A percentile compares a stretch with the other conserved stretches of the same genome.
Conservation (phyloP, 2,113 vertebrate genomes). For the Garra rufa region DNA sequence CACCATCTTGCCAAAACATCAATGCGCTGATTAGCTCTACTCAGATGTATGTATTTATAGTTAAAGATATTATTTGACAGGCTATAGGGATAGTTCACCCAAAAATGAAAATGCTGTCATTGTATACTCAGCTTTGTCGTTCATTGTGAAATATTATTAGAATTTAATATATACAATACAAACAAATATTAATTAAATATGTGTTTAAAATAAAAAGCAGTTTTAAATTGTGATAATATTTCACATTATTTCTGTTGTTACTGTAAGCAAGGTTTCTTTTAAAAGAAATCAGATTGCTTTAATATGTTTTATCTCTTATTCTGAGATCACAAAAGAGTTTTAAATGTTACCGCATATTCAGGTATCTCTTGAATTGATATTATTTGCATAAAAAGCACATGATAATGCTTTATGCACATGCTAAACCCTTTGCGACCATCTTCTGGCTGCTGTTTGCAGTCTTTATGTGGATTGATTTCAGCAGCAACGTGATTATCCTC, state of each 20-base stretch:
- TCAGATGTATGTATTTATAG: background rate
- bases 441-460: slow-evolving; percentile 51
- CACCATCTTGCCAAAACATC: slow-evolving; percentile 40
- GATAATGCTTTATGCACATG: background rate
- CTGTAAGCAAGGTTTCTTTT: background rate
- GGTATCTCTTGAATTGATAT: background rate
- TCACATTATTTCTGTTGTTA: background rate
- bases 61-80: background rate
- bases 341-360: background rate
- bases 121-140: background rate
- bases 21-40: slow-evolving; percentile 33
- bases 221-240: background rate
- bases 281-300: background rate
- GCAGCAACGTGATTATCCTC: slow-evolving; percentile 59
- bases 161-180: background rate
- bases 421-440: slow-evolving; percentile 22
- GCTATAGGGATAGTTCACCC: background rate
- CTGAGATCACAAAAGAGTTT: background rate
- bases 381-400: slow-evolving; percentile 10
- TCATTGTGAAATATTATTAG: no score
- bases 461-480: slow-evolving; percentile 59
- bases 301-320: background rate
- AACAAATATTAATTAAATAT: background rate
- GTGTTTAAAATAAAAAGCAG: no score
- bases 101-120: background rate